Conservation (phyloP, 2,888 invertebrate species). For the Agrotis ipsilon region DNA sequence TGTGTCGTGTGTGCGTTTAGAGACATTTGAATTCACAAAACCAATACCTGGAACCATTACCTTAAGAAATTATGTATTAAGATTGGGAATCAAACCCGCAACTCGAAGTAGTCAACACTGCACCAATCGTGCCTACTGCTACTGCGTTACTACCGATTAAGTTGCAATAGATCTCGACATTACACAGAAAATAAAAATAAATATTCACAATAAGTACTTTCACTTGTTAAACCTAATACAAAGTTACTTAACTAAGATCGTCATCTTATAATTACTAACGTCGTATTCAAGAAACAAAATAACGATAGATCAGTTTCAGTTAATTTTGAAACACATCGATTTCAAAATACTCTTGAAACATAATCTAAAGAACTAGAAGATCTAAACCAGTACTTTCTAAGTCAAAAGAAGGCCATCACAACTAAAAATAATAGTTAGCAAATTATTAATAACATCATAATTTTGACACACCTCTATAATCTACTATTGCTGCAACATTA, state of each 20-base stretch:
- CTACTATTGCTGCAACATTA: conserved; percentile 40
- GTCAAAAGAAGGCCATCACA: conserved; percentile 26
- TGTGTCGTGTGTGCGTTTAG: too few relatives aligned
- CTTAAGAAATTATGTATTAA: too few relatives aligned
- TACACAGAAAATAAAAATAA: not conserved
- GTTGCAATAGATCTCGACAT: not conserved
- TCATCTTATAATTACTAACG: not conserved
- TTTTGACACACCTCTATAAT: conserved; percentile 41
- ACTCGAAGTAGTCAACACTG: too few relatives aligned
- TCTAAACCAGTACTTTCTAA: conserved; percentile 19
- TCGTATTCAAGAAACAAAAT: not conserved
- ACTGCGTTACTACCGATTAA: too few relatives aligned
- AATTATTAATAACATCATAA: conserved; percentile 46
- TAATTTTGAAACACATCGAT: not conserved
- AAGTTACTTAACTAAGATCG: not conserved
- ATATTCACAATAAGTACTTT: not conserved
- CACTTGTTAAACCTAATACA: not conserved
- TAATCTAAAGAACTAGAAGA: conserved; percentile 10
- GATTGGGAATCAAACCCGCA: too few relatives aligned
- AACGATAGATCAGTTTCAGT: conserved; percentile 10
- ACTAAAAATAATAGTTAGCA: conserved; percentile 31
- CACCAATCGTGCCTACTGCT: too few relatives aligned
- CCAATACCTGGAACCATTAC: too few relatives aligned
- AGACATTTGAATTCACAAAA: too few relatives aligned
- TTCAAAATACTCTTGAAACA: conserved; percentile 6